Evolutionary conservation across 2,113 vertebrate species (phyloP), one percentile per base, ranked within the genome.

Genomic region (Stegostoma tigrinum): DNA sequence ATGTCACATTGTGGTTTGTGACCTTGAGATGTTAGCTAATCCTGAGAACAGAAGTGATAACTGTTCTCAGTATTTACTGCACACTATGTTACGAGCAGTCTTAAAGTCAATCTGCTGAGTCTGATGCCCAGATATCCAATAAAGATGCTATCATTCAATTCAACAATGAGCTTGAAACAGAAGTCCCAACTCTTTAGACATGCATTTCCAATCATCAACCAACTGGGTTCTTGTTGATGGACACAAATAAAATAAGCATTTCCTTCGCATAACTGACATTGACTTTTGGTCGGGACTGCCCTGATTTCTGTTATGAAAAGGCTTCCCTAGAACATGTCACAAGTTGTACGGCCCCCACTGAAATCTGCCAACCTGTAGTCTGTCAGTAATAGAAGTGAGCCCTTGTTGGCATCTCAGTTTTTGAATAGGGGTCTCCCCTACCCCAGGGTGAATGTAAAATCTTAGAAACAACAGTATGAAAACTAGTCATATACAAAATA

Each of bases 401-500:
- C 27, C 24, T 55, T 89, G 23, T 30, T 48, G 86, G 27, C 27
- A 2, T 27, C 23, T 87, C 86, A 89, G 21, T 55, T 24, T 86
- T 86, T 52, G 24, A 89, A 89, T 12, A 24, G 52, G 48, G 24
- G 30, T 34, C 52, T 67, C 2, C 67, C 52, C 52, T 3, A 30
- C 2, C 17, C 17, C 67, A 61, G 86, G 3, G 2, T 61, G 14
- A 95, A 95, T 95, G 93, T 94, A n/a, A 12, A 72, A 80, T 87
- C 0, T 95, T 70, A 61, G 55, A 96, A 96, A 91, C 89, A 72
- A 68, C 78, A 90, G 96, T 95, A 48, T 96, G 95, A 95, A 12
- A 95, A 96, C 96, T 30, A 75, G 8, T 12, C 96, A 96, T 78
- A 8, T 93, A 97, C 94, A 96, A 96, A 64, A 96, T 95, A 96